Base-by-base conservation (phyloP, 2,113 vertebrate genomes). In the Camelus dromedarius region DNA sequence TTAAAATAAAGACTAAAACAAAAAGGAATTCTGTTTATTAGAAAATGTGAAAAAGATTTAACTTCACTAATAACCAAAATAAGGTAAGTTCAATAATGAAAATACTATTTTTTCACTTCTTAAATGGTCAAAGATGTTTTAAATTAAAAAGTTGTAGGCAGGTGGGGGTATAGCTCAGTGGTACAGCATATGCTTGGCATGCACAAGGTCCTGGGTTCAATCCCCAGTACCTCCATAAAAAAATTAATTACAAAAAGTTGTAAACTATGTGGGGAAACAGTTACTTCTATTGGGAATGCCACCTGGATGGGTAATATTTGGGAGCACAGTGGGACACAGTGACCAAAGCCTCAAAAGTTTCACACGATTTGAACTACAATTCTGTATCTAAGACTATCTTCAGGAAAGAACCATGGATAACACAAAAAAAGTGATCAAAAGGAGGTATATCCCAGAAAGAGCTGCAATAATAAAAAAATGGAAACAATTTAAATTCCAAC, bases 41-140 rank as follows among this genome's bases (percentile, higher is more conserved):
- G 83, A 85, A 92, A 80, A n/a, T 85, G 26, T 15, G 70, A 77
- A 94, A 93, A 81, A 18, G 19, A 32, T 72, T 85, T 89, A 76
- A 91, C 67, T 35, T 85, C 20, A 80, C 19, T 56, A 83, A 93
- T 60, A 38, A 79, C n/a, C 50, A 81, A 89, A 93, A 69, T 84
- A 82, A 70, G 76, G 24, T 38, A 75, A 52, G 22, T 50, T 92
- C 67, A 87, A 86, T 83, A 93, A 83, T 12, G 86, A 19, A 72
- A 66, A 35, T 19, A 77, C 8, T 60, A 18, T 50, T 81, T 62
- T 95, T 96, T 82, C 42, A 79, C 26, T 91, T 91, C 56, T 83
- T 66, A 62, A 72, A 82, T 69, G 62, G 19, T 19, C 26, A 62
- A 58, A 72, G 12, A 30, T 38, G 52, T 82, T 77, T 67, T 86